phyloP scores from a whole-genome alignment of 2,113 vertebrate species.

The Aldabrachelys gigantea region DNA sequence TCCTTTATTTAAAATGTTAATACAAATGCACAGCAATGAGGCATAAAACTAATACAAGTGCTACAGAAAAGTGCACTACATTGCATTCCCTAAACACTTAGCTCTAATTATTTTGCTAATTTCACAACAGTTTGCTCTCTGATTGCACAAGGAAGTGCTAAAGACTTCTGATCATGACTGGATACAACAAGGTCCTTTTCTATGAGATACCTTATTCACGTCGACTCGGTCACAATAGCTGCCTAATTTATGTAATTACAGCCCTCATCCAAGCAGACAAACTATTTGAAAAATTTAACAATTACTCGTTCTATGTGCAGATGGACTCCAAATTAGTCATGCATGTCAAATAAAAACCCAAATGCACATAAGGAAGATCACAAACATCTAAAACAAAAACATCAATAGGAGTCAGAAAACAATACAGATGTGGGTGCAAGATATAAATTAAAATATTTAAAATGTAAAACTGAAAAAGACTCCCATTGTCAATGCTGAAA shows the following conservation, averaged over 20 bases:
- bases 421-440: neutral
- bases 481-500: neutral
- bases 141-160: conserved; percentile 25
- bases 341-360: neutral
- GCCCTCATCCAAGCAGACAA: neutral
- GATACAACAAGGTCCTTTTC: neutral
- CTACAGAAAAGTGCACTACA: neutral
- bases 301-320: neutral
- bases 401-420: neutral
- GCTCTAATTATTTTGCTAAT: conserved; percentile 11
- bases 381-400: neutral
- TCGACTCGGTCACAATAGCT: neutral
- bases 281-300: conserved; percentile 1
- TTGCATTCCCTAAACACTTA: conserved; percentile 14
- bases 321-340: neutral
- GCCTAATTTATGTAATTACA: conserved; percentile 1
- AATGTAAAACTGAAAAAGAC: neutral
- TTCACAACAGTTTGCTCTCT: conserved; percentile 30
- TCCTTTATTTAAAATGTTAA: conserved; percentile 35
- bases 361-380: neutral
- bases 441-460: neutral
- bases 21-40: neutral
- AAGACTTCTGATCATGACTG: conserved; percentile 6
- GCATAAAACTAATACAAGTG: neutral
- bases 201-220: neutral